phyloP scores from a whole-genome alignment of 2,797 vertebrate genomes.

The Anguilla pacifica region DNA sequence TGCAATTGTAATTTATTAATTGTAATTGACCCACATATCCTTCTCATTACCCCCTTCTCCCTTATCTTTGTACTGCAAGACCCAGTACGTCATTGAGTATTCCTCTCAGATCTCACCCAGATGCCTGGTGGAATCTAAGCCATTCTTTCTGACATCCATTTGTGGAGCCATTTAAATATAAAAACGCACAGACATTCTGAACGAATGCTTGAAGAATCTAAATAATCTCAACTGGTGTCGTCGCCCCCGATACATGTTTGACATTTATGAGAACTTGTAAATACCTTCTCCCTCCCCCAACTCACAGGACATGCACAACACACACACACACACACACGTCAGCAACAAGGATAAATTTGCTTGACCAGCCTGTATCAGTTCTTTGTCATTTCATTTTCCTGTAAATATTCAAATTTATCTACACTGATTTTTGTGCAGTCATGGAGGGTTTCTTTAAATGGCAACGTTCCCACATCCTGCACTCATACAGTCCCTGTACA shows the following conservation, averaged over 20 bases:
- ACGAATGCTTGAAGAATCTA: constrained; percentile 49
- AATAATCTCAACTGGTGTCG: constrained; percentile 55
- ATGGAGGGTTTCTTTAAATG: background rate
- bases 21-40: constrained; percentile 69
- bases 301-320: background rate
- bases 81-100: constrained; percentile 23
- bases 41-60: constrained; percentile 49
- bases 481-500: background rate
- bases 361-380: background rate
- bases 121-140: constrained; percentile 30
- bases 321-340: constrained; percentile 36
- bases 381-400: background rate
- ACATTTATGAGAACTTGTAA: constrained; percentile 48
- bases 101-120: background rate
- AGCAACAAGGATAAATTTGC: background rate
- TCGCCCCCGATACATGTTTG: constrained; percentile 39
- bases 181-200: constrained; percentile 43
- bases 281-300: background rate
- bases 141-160: constrained; percentile 48
- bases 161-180: constrained; percentile 48
- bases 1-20: constrained; percentile 76
- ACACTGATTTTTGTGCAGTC: background rate
- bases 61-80: constrained; percentile 22
- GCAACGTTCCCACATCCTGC: background rate
- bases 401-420: background rate